phyloP scores from a whole-genome alignment of 1,140 invertebrate species.

The Drosophila gunungcola region DNA sequence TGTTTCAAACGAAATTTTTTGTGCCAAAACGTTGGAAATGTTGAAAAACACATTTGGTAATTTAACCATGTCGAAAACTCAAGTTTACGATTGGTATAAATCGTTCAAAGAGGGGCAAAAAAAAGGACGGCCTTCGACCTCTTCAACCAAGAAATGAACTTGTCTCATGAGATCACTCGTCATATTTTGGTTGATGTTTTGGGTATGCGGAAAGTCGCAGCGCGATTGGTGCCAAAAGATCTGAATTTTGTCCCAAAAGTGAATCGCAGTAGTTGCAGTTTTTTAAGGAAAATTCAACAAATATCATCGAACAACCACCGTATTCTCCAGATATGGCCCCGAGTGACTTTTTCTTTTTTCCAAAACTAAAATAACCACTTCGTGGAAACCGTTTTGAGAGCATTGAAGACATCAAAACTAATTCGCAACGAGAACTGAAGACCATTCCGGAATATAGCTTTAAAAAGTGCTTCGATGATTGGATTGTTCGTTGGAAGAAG shows the following conservation, averaged over 20 bases:
- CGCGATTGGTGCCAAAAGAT: background rate
- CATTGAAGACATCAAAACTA: constrained; percentile 1
- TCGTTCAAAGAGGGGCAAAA: no score
- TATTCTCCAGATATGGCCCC: no score
- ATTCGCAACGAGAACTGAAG: constrained; percentile 3
- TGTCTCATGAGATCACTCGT: no score
- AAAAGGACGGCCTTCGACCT: no score
- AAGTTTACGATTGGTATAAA: no score
- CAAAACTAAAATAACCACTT: background rate
- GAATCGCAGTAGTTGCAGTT: background rate
- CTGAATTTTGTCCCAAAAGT: background rate
- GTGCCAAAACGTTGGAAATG: background rate
- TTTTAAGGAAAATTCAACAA: background rate
- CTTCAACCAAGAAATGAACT: no score
- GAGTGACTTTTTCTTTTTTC: no score
- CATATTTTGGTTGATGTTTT: background rate
- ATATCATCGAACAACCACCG: no score
- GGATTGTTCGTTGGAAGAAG: background rate
- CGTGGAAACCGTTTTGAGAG: background rate
- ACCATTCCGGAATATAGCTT: background rate
- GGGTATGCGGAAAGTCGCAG: constrained; percentile 2
- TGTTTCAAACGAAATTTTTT: constrained; percentile 4
- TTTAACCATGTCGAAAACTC: no score
- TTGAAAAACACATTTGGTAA: no score
- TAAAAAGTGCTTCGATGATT: no score